These are phyloP conservation scores for Harpagoxenus sublaevis DNA, from an alignment of 2,888 invertebrate genomes.

Conservation along the genomic window DNA sequence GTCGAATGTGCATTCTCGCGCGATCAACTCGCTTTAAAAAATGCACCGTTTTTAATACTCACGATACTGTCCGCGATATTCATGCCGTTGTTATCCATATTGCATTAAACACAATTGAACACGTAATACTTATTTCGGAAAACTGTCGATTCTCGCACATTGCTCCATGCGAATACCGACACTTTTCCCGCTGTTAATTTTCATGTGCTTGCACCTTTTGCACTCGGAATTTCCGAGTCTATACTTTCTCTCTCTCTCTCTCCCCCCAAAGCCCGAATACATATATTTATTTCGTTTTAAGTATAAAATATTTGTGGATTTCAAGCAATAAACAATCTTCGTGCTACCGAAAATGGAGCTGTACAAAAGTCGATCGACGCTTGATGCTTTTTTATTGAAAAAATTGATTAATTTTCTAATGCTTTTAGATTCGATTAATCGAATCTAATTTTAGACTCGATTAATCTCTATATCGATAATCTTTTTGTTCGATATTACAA, in stretches of 20 bases:
- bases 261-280: no score
- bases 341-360: no score
- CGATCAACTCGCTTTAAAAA: neutral
- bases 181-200: constrained; percentile 24
- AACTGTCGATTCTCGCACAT: neutral
- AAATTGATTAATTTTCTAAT: no score
- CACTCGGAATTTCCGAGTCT: no score
- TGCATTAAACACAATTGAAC: neutral
- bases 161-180: neutral
- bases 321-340: no score
- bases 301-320: no score
- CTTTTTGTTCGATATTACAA: neutral
- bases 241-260: no score
- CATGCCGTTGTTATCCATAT: constrained; percentile 1
- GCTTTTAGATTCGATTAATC: neutral
- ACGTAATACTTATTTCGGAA: neutral
- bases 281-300: no score
- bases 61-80: neutral
- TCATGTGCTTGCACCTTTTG: no score
- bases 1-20: no score
- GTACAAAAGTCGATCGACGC: no score
- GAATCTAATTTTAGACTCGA: neutral
- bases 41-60: neutral
- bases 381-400: no score
- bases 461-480: neutral